Base-by-base conservation (phyloP, 2,797 vertebrate species). In the Notoglanidium macrostoma region DNA sequence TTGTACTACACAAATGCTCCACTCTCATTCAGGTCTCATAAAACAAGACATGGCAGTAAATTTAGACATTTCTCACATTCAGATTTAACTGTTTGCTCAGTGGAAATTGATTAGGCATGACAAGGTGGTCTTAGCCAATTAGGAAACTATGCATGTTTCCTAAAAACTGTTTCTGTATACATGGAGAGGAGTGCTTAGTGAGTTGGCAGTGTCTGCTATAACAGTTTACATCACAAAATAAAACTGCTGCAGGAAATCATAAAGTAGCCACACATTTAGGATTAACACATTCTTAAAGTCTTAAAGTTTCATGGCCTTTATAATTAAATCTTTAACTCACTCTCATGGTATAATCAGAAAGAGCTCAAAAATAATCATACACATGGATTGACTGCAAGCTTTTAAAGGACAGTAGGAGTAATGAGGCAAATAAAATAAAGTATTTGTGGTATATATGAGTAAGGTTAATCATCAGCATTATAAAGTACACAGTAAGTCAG, bases 311-410 rank as follows among this genome's bases (percentile, higher is more conserved):
- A 10, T 68, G 80, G 65, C 67, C 55, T 88, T 70, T 74, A 86
- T 84, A 86, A 89, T 84, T 86, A 55, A 87, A 78, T 32, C 54
- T 21, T 46, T 63, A 61, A 49, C 32, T 40, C 54, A 78, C 26
- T 77, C 17, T 54, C 49, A 49, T 44, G 54, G 68, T 82, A 49
- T 87, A 73, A 85, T 80, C 85, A 85, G 49, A 82, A 85, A 49
- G 72, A 46, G 76, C 54, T 26, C 19, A 68, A 17, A 68, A 32
- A 68, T 70, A 70, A 70, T 70, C 35, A 40, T 70, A 70, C 32
- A 40, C 67, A 70, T 70, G 67, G 15, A 35, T 72, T 44, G 35
- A 72, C 17, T 23, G 35, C 68, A 70, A 32, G 29, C 67, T 70
- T 70, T 29, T 67, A 67, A 0, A 21, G 46, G 59, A 51, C 86